Conservation (phyloP, 53 echinoderm and acorn worm species). For the Zoroaster sp. region DNA sequence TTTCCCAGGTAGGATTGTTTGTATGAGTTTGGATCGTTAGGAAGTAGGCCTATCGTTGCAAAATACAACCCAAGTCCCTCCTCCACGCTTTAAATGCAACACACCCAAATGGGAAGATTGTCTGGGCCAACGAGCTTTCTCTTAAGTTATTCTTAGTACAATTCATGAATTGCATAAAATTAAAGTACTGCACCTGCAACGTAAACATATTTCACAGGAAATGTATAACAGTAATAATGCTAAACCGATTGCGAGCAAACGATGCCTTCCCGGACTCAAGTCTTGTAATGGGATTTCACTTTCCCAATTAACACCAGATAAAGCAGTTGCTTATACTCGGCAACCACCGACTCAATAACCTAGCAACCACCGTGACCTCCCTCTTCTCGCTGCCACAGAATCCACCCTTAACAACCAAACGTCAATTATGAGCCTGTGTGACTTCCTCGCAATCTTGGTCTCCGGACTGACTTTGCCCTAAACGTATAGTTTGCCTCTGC, state of each 20-base stretch:
- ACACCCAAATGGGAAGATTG: too few species aligned
- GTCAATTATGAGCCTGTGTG: conserved; percentile 11
- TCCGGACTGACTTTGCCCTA: background rate
- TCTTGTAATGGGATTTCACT: background rate
- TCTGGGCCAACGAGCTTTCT: too few species aligned
- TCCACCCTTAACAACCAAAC: background rate
- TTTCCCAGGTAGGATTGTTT: too few species aligned
- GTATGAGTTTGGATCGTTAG: too few species aligned
- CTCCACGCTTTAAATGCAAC: too few species aligned
- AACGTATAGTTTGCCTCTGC: background rate
- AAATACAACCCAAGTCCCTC: too few species aligned
- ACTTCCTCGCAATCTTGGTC: background rate
- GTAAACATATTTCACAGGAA: too few species aligned
- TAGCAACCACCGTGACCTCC: background rate
- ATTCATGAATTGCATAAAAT: too few species aligned
- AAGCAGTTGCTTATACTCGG: background rate
- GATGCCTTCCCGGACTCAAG: background rate
- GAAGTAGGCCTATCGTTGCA: too few species aligned
- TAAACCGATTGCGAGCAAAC: background rate
- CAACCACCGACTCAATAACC: background rate
- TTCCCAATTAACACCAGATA: background rate
- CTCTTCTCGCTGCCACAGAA: background rate
- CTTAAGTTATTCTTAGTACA: too few species aligned
- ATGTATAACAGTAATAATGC: too few species aligned
- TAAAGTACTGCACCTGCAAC: too few species aligned